A percentile compares a stretch with the other conserved stretches of the same genome.
phyloP scores from a whole-genome alignment of 53 echinoderm and acorn worm genomes.

The Holothuria leucospilota region DNA sequence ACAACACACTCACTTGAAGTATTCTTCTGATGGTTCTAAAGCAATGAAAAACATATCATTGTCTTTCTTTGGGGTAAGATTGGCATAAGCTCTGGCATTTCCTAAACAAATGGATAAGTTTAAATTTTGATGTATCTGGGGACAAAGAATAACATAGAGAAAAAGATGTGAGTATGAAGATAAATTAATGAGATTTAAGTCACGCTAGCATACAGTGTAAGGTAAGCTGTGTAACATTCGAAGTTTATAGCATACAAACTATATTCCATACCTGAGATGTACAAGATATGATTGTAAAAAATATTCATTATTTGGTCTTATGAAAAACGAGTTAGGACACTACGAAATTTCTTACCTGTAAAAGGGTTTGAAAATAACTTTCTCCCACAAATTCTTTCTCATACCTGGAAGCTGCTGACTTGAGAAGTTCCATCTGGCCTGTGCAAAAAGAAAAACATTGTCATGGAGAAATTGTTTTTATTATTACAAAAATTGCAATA shows the following conservation, averaged over 20 bases:
- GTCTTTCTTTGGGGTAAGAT: conserved; percentile 90
- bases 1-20: conserved; percentile 68
- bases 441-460: background rate
- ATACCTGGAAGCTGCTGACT: conserved; percentile 10
- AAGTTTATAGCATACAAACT: no score
- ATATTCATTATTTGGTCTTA: no score
- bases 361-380: conserved; percentile 23
- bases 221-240: no score
- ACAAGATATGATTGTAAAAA: no score
- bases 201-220: background rate
- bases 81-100: conserved; percentile 85
- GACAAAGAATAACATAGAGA: background rate
- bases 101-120: conserved; percentile 78
- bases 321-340: no score
- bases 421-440: conserved; percentile 46
- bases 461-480: no score
- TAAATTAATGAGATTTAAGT: background rate
- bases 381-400: conserved; percentile 20
- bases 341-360: background rate
- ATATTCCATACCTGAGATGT: no score
- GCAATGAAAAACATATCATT: conserved; percentile 87
- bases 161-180: background rate
- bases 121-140: conserved; percentile 78
- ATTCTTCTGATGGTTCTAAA: conserved; percentile 71
- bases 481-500: no score